Evolutionary conservation across 2,888 invertebrate genomes (phyloP).

Genomic region (Cheilosia grossa): DNA sequence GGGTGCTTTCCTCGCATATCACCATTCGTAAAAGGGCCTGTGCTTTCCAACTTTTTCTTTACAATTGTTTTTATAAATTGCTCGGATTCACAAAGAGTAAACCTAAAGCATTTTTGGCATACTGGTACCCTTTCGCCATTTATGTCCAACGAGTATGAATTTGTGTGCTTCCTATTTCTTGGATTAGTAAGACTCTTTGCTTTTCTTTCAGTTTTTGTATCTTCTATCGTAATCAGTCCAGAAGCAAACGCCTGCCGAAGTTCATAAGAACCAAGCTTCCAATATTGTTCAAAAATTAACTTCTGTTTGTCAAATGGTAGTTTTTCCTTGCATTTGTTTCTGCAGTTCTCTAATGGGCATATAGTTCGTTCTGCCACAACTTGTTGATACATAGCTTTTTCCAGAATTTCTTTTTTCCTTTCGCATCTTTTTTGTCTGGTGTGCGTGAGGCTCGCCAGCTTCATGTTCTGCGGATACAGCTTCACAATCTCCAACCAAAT

Average conservation of each 20-base stretch:
- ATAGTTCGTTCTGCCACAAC: slow-evolving; percentile 3
- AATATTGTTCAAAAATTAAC: slow-evolving; percentile 13
- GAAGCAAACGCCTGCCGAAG: slow-evolving; percentile 16
- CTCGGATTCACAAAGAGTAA: slow-evolving; percentile 61
- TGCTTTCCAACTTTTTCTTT: slow-evolving; percentile 55
- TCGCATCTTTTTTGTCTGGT: slow-evolving; percentile 5
- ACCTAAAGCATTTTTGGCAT: not conserved
- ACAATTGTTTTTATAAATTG: slow-evolving; percentile 69
- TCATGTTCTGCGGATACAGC: not conserved
- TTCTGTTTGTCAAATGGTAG: not conserved
- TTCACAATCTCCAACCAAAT: slow-evolving; percentile 6
- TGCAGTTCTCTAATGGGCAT: slow-evolving; percentile 10
- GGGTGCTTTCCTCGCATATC: slow-evolving; percentile 56
- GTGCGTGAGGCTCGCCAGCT: slow-evolving; percentile 2
- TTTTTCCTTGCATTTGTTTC: slow-evolving; percentile 3
- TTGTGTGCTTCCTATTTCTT: too few species aligned
- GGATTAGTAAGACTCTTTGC: too few species aligned
- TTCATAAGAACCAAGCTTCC: slow-evolving; percentile 1
- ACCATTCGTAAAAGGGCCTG: not conserved
- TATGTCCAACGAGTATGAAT: not conserved
- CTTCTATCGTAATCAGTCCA: slow-evolving; percentile 40
- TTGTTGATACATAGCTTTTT: slow-evolving; percentile 11
- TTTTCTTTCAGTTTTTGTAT: slow-evolving; percentile 46
- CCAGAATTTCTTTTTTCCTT: slow-evolving; percentile 2
- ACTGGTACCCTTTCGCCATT: slow-evolving; percentile 65